Evolutionary conservation across 2,113 vertebrate genomes (phyloP), one percentile per base, ranked within the genome.

Genomic region (Bubo bubo): DNA sequence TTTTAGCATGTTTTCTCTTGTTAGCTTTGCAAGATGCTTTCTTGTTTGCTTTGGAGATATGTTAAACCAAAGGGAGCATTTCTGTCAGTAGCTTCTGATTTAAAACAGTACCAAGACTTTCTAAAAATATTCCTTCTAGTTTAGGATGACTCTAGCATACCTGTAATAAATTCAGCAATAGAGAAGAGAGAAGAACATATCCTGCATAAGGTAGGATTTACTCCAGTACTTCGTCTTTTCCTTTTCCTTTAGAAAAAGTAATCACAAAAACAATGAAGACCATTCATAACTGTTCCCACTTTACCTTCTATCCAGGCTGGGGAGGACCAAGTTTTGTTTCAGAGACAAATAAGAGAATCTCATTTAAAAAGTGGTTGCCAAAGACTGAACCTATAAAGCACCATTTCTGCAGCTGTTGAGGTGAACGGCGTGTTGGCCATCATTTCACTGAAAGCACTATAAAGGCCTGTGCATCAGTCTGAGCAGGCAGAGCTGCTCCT

Each of bases 1-100:
- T 85, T 92, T 53, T 12, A 91, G 96, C 96, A 96, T 93, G 93
- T 95, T 93, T 75, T 95, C 79, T 96, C 60, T 89, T 24, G 15
- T 67, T 77, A 88, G 93, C 94, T 96, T 97, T 0, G 70, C 93
- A 81, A 82, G 41, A 47, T 88, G 94, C 91, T 97, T 97, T 95
- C 70, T 82, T 91, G 62, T 91, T 94, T 87, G 96, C 87, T 94
- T 95, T 93, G 62, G 79, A 92, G 63, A 73, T 58, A 50, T 0
- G 9, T 79, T 82, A 87, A 93, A 82, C 35, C 64, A 82, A 83
- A 89, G 70, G 71, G 41, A 84, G 37, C 23, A 26, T 80, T 90
- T 92, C 47, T 91, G 70, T 90, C 62, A 35, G 77, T 87, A 92
- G 70, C 49, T 75, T 83, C 88, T 75, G 50, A 74, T 75, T 77